Base-by-base conservation (phyloP, 2,888 invertebrate genomes). In the Nomada ruficornis region DNA sequence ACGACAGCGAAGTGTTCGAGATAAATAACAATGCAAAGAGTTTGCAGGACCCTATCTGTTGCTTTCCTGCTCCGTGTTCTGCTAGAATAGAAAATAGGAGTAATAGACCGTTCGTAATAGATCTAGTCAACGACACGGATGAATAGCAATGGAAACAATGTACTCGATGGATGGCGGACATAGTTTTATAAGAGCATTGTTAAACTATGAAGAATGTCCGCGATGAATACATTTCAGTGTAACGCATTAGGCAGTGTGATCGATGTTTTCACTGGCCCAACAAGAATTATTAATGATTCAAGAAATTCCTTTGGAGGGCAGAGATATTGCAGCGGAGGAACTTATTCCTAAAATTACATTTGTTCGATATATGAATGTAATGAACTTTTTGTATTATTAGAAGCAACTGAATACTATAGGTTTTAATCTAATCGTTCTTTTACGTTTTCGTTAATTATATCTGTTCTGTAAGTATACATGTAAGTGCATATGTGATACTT, bases 121-220 rank as follows among this genome's bases (percentile, higher is more conserved):
- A 83, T 72, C 75, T 83, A 78, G 83, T 75, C 44, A 73, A 77
- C 50, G 74, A 73, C 65, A 57, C 50, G n/a, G 75, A 77, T 60
- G 77, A 82, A 68, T 82, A 72, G 23, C 10, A 29, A 54, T 59
- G 29, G 47, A 67, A 68, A 64, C 59, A 55, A 63, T 55, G 9
- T 10, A 11, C 13, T 0, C 23, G 52, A 1, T 72, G 44, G 9
- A 15, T 20, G 44, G 36, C 18, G 20, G 26, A 5, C n/a, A 15
- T 59, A 54, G 36, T 20, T 59, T 44, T 63, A 52, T 71, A 26
- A 54, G 11, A 60, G 10, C 26, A 15, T 29, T 55, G 11, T 23
- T 10, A 29, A 26, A 54, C 18, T 72, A 2, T 0, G 13, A 29
- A 3, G 7, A 67, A n/a, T 55, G 26, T 29, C 20, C 65, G 23